Percentiles rank a stretch among this genome's conserved stretches.
phyloP scores from a whole-genome alignment of 2,113 vertebrate genomes.

The Rousettus leschenaultii region DNA sequence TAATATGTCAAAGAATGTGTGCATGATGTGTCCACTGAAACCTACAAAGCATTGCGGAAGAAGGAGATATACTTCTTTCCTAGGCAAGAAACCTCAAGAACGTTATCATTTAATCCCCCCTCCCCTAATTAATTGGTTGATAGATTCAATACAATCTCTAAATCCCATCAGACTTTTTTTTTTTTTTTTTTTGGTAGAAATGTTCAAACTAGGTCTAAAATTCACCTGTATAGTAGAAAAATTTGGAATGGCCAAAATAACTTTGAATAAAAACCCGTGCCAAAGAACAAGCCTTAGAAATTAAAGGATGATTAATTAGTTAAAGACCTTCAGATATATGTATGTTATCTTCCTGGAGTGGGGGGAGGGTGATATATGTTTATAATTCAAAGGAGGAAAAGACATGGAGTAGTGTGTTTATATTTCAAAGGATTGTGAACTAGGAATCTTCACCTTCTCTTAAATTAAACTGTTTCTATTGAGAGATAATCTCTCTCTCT shows the following conservation, averaged over 20 bases:
- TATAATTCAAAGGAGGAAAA: background rate
- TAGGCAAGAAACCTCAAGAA: background rate
- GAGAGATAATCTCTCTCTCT: background rate
- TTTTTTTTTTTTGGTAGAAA: background rate
- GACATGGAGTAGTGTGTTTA: background rate
- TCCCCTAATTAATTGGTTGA: background rate
- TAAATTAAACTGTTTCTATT: background rate
- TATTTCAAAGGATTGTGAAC: background rate
- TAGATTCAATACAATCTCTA: background rate
- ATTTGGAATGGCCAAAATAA: background rate
- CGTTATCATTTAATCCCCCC: background rate
- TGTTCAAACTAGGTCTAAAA: background rate
- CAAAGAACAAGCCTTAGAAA: background rate
- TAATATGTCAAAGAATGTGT: background rate
- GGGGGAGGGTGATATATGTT: background rate
- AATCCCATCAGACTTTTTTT: background rate
- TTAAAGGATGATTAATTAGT: background rate
- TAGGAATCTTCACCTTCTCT: background rate
- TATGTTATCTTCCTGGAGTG: background rate
- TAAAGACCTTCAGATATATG: background rate
- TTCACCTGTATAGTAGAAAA: background rate
- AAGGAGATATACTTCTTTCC: background rate
- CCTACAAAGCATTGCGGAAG: background rate
- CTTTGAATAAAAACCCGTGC: background rate
- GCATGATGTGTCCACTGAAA: background rate